phyloP scores from a whole-genome alignment of 2,113 vertebrate genomes.

The Rafetus swinhoei region DNA sequence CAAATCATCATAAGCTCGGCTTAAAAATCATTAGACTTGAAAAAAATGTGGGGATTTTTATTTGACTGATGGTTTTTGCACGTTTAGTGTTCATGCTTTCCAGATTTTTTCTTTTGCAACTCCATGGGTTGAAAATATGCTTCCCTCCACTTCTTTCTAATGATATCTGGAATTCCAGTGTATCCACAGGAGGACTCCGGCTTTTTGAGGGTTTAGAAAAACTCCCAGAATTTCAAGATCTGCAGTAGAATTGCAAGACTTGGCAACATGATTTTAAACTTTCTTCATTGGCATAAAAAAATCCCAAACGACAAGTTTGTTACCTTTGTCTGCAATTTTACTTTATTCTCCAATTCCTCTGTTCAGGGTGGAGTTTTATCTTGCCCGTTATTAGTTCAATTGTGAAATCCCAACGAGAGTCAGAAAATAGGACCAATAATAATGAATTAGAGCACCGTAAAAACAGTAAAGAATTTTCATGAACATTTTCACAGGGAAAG shows the following conservation, averaged over 20 bases:
- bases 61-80: not conserved
- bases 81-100: not conserved
- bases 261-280: not conserved
- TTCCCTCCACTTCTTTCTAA: not conserved
- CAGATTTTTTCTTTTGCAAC: not conserved
- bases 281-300: not conserved
- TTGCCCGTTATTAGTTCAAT: not conserved
- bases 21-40: not conserved
- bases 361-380: not conserved
- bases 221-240: not conserved
- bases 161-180: not conserved
- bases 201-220: not conserved
- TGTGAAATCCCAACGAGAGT: not conserved
- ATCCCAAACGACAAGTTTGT: not conserved
- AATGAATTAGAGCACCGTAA: not conserved
- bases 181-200: not conserved
- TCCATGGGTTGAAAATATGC: not conserved
- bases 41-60: not conserved
- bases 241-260: not conserved
- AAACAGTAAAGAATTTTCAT: not conserved
- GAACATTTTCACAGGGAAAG: not conserved
- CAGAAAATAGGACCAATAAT: not conserved
- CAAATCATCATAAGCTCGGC: not conserved
- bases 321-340: not conserved
- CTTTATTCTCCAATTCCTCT: not conserved